These are phyloP conservation scores for Papilio gigon DNA, from an alignment of 2,888 invertebrate genomes.

Conservation along the genomic window DNA sequence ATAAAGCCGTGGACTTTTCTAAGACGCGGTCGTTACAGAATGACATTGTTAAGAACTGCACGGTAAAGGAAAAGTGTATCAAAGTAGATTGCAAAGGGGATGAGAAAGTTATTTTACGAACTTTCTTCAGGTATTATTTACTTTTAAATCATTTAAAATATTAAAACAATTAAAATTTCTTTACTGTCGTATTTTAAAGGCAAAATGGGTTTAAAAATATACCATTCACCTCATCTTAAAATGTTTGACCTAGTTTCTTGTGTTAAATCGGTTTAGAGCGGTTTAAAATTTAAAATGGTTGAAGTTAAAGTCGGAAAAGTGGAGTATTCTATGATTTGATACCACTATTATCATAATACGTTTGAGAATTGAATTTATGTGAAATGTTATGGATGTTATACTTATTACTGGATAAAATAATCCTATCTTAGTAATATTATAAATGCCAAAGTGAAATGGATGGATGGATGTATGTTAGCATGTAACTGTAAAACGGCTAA, in stretches of 20 bases:
- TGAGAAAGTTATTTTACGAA: not conserved
- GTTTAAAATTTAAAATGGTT: constrained; percentile 23
- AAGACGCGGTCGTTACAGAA: not conserved
- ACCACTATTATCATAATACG: constrained; percentile 3
- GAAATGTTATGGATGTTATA: not conserved
- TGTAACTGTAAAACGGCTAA: too few relatives aligned
- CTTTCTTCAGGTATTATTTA: not conserved
- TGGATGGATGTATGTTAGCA: too few relatives aligned
- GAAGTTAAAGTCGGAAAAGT: constrained; percentile 19
- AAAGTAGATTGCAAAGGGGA: not conserved
- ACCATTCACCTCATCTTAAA: constrained; percentile 15
- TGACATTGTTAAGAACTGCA: constrained; percentile 9
- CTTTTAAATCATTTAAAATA: not conserved
- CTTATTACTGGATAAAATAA: not conserved
- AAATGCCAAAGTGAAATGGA: too few relatives aligned
- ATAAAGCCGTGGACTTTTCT: constrained; percentile 15
- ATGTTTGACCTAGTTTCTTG: constrained; percentile 21
- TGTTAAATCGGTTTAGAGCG: constrained; percentile 12
- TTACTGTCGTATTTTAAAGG: not conserved
- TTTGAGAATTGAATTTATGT: not conserved
- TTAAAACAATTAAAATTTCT: not conserved
- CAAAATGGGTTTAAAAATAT: constrained; percentile 4
- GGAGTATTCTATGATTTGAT: not conserved
- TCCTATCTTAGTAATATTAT: too few relatives aligned
- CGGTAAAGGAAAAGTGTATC: constrained; percentile 13